These are phyloP conservation scores for Ochropleura leucogaster DNA, from an alignment of 2,888 invertebrate species.

Conservation along the genomic window DNA sequence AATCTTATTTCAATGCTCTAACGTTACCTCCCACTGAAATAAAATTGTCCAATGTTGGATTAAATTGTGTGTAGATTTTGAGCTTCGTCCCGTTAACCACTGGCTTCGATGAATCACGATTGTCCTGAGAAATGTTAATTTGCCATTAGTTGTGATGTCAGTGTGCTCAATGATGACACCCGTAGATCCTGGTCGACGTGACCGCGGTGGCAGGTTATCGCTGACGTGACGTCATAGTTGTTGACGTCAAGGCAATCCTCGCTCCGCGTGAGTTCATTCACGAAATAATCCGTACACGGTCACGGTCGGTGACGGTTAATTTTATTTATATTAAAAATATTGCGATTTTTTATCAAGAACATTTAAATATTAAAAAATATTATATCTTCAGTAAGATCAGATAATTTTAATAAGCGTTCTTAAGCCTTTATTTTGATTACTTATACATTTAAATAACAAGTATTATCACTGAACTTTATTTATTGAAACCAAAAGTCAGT, in stretches of 20 bases:
- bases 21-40: constrained; percentile 8
- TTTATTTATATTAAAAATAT: constrained; percentile 36
- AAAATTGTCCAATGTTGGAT: background rate
- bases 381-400: background rate
- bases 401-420: constrained; percentile 1
- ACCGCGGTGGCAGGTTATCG: constrained; percentile 69
- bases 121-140: constrained; percentile 26
- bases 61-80: background rate
- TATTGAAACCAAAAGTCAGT: background rate
- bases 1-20: constrained; percentile 27
- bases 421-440: background rate
- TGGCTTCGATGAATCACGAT: background rate
- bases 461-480: constrained; percentile 12
- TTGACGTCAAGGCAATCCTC: constrained; percentile 79
- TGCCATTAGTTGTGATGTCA: constrained; percentile 48
- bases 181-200: constrained; percentile 70
- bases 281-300: constrained; percentile 82
- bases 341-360: constrained; percentile 22
- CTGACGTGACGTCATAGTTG: constrained; percentile 76
- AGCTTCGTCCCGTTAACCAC: background rate
- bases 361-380: background rate
- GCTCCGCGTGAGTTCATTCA: constrained; percentile 85
- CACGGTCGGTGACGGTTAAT: constrained; percentile 73
- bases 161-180: constrained; percentile 53
- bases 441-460: constrained; percentile 13